A percentile compares a stretch with the other conserved stretches of the same genome.
phyloP scores from a whole-genome alignment of 2,797 vertebrate species.

The Ctenopoma multispine region DNA sequence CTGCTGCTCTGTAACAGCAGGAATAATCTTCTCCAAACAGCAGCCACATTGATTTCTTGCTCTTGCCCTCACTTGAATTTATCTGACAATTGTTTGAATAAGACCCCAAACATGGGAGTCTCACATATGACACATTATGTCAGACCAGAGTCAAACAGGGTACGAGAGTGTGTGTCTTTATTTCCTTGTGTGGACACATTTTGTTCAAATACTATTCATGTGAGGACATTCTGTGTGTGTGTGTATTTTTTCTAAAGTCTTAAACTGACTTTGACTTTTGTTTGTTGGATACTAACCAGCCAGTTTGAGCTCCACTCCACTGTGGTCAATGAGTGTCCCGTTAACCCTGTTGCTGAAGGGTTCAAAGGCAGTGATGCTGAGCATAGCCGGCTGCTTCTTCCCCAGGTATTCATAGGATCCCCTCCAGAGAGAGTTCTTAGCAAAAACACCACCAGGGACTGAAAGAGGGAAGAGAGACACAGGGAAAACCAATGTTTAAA shows the following conservation, averaged over 20 bases:
- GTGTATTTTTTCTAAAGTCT: background rate
- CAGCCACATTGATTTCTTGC: constrained; percentile 11
- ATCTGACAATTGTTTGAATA: constrained; percentile 20
- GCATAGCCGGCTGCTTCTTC: constrained; percentile 97
- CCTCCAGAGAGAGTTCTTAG: constrained; percentile 96
- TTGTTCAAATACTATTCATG: too few relatives aligned
- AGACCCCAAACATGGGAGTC: background rate
- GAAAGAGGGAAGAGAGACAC: background rate
- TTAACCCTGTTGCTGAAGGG: constrained; percentile 91
- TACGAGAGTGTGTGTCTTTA: background rate
- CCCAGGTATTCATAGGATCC: constrained; percentile 98
- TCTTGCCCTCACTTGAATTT: constrained; percentile 23
- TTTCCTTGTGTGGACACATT: too few relatives aligned
- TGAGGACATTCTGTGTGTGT: too few relatives aligned
- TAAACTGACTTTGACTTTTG: constrained; percentile 1
- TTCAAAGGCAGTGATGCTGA: constrained; percentile 94
- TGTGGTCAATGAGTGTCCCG: constrained; percentile 96
- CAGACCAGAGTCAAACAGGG: background rate
- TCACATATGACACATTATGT: background rate
- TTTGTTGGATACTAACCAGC: constrained; percentile 83
- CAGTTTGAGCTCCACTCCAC: constrained; percentile 93
- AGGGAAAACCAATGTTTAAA: background rate
- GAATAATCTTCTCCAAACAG: constrained; percentile 32
- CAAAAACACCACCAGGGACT: constrained; percentile 97
- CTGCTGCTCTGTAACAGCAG: constrained; percentile 30